phyloP scores from a whole-genome alignment of 2,888 invertebrate species.

The Mythimna lalbum region DNA sequence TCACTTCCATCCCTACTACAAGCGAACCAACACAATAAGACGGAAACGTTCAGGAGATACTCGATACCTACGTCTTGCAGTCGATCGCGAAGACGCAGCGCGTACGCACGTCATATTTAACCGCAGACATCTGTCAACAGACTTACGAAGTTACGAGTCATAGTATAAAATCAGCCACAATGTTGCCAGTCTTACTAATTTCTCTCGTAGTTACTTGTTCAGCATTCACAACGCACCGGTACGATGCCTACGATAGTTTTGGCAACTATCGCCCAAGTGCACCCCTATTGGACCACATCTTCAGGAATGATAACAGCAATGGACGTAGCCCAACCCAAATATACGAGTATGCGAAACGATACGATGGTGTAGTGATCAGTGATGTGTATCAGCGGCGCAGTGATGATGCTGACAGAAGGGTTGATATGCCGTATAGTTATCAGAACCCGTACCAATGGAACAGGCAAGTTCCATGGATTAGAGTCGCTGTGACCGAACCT shows the following conservation, averaged over 20 bases:
- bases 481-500: constrained; percentile 25
- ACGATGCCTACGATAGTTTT: constrained; percentile 17
- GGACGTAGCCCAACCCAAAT: constrained; percentile 28
- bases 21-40: constrained; percentile 2
- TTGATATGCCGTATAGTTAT: constrained; percentile 17
- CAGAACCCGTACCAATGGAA: constrained; percentile 27
- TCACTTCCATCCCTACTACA: constrained; percentile 29
- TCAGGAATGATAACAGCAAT: constrained; percentile 22
- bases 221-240: constrained; percentile 41
- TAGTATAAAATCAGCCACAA: constrained; percentile 31
- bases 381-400: constrained; percentile 23
- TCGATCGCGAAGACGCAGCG: constrained; percentile 28
- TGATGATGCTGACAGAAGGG: constrained; percentile 5
- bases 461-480: constrained; percentile 17
- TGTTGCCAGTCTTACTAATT: constrained; percentile 44
- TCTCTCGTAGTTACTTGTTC: constrained; percentile 26
- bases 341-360: constrained; percentile 21
- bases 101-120: constrained; percentile 36
- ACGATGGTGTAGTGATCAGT: constrained; percentile 34
- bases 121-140: background rate
- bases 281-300: background rate
- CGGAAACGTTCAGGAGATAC: constrained; percentile 8
- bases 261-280: constrained; percentile 25
- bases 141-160: background rate
- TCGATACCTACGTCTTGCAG: constrained; percentile 45